Evolutionary conservation across 2,797 vertebrate species (phyloP).

Genomic region (Chelon labrosus): DNA sequence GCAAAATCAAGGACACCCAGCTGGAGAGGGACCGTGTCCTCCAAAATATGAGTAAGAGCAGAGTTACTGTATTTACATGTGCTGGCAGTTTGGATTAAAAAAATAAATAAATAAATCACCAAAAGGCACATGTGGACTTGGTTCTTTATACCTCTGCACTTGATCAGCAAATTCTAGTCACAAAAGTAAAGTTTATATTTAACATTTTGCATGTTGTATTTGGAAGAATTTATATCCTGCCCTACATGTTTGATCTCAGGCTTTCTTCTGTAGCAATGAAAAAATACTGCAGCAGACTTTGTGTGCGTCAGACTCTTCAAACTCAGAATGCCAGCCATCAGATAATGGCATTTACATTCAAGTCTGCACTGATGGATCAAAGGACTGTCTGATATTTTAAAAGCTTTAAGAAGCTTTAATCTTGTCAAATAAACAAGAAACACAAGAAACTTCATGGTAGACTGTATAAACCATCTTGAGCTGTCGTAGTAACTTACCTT

Average conservation of each 20-base stretch:
- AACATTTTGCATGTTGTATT: neutral
- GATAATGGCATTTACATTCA: constrained; percentile 14
- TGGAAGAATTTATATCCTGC: constrained; percentile 5
- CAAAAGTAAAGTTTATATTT: neutral
- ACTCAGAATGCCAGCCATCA: neutral
- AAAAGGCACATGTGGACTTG: neutral
- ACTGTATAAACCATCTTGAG: too few species aligned
- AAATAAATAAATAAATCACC: constrained; percentile 7
- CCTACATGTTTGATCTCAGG: constrained; percentile 7
- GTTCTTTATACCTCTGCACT: neutral
- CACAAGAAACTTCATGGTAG: too few species aligned
- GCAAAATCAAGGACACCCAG: constrained; percentile 96
- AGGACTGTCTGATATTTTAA: constrained; percentile 17
- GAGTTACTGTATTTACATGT: too few species aligned
- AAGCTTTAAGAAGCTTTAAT: constrained; percentile 7
- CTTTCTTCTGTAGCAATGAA: constrained; percentile 15
- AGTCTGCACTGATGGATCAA: constrained; percentile 37
- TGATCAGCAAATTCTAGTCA: constrained; percentile 20
- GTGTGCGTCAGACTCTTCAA: constrained; percentile 16
- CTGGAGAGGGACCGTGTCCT: constrained; percentile 96
- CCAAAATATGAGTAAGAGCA: constrained; percentile 91
- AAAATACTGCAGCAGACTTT: neutral
- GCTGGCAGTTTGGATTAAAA: neutral
- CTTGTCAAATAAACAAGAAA: neutral
- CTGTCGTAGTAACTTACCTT: neutral